phyloP scores from a whole-genome alignment of 2,888 invertebrate species.

The Drosophila lutescens region DNA sequence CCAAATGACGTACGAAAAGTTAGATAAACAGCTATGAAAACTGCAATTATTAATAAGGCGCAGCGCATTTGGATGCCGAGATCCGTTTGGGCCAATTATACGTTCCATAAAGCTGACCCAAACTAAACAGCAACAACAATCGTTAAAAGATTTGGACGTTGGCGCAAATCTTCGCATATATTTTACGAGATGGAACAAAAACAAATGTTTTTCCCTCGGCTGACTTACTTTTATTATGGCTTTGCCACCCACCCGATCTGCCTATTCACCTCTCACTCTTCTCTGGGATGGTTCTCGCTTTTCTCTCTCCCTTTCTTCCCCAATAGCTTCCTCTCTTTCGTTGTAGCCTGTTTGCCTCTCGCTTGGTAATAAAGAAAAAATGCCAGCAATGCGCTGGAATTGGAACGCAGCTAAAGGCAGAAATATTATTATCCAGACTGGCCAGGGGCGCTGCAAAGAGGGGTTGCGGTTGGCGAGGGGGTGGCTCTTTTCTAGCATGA shows the following conservation, averaged over 20 bases:
- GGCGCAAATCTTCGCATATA: constrained; percentile 63
- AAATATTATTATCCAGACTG: constrained; percentile 39
- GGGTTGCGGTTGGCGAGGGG: neutral
- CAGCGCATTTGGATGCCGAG: constrained; percentile 63
- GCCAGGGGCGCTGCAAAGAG: neutral
- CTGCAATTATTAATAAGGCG: constrained; percentile 67
- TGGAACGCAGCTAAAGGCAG: constrained; percentile 63
- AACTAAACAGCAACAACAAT: constrained; percentile 45
- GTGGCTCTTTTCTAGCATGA: constrained; percentile 36
- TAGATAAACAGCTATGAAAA: constrained; percentile 72
- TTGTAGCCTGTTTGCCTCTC: constrained; percentile 1
- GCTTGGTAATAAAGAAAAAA: constrained; percentile 68
- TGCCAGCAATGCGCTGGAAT: constrained; percentile 72
- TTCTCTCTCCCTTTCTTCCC: constrained; percentile 3
- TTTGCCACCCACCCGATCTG: constrained; percentile 51
- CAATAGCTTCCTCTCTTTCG: constrained; percentile 13
- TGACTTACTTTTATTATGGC: constrained; percentile 72
- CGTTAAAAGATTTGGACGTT: constrained; percentile 20
- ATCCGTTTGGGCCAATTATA: constrained; percentile 70
- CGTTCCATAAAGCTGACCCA: constrained; percentile 73
- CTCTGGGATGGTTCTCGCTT: neutral
- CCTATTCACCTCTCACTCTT: constrained; percentile 7
- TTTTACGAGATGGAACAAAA: constrained; percentile 76
- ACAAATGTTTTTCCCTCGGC: constrained; percentile 74
- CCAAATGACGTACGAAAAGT: constrained; percentile 55